Conservation (phyloP, 1,140 invertebrate genomes). For the Orchestia grillus region DNA sequence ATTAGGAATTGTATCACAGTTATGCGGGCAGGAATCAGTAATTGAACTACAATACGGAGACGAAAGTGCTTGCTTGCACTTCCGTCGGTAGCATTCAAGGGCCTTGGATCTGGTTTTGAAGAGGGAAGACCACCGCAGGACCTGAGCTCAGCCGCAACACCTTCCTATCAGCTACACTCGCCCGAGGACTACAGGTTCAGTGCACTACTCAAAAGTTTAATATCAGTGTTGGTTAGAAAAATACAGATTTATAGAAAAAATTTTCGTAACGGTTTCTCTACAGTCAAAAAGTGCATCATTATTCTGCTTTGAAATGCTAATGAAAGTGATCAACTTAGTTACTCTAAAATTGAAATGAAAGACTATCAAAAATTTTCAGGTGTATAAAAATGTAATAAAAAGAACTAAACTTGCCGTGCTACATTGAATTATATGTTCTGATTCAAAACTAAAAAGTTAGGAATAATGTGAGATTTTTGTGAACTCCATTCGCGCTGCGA, state of each 20-base stretch:
- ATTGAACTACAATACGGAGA: slow-evolving; percentile 43
- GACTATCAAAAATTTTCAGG: background rate
- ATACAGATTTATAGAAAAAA: slow-evolving; percentile 20
- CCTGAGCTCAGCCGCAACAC: background rate
- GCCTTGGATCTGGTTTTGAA: background rate
- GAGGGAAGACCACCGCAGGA: slow-evolving; percentile 17
- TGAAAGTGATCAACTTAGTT: background rate
- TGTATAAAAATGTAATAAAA: background rate
- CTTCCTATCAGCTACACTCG: background rate
- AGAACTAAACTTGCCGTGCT: background rate
- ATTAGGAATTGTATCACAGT: slow-evolving; percentile 40
- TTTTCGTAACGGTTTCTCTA: background rate
- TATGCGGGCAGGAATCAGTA: slow-evolving; percentile 53
- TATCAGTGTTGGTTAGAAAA: slow-evolving; percentile 5
- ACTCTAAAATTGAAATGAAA: background rate
- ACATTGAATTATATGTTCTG: background rate
- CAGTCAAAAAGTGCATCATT: background rate
- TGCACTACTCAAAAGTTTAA: background rate
- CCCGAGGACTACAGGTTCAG: background rate
- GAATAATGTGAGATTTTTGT: background rate
- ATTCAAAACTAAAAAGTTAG: background rate
- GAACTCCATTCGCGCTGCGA: background rate
- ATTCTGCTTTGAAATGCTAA: background rate
- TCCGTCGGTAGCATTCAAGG: background rate
- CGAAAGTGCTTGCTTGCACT: background rate